phyloP scores from a whole-genome alignment of 2,797 vertebrate genomes.

The Novumbra hubbsi region DNA sequence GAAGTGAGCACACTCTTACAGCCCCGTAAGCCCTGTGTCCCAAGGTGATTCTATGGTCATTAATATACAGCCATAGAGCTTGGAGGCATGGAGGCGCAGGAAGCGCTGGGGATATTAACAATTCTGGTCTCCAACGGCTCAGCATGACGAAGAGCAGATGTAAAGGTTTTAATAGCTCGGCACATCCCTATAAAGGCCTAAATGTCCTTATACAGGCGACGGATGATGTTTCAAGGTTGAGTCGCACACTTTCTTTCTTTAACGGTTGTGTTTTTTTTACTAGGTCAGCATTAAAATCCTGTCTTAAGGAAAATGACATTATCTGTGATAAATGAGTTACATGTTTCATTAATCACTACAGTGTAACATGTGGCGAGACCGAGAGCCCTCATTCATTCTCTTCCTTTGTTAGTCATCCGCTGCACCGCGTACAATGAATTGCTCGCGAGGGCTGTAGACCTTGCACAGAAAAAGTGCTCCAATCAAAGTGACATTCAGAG shows the following conservation, averaged over 20 bases:
- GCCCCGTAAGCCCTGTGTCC: neutral
- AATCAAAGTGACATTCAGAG: conserved; percentile 61
- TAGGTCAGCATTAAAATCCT: conserved; percentile 61
- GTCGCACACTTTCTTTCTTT: neutral
- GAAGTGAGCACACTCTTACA: neutral
- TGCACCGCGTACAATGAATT: conserved; percentile 49
- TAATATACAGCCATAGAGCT: neutral
- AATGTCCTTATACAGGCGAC: neutral
- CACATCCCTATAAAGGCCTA: conserved; percentile 34
- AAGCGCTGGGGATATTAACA: conserved; percentile 17
- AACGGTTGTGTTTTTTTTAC: neutral
- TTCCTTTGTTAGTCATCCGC: conserved; percentile 60
- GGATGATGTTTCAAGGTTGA: conserved; percentile 48
- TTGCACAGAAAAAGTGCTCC: conserved; percentile 25
- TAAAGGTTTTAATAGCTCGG: conserved; percentile 66
- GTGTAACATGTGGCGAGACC: conserved; percentile 40
- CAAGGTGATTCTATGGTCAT: neutral
- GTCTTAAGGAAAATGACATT: conserved; percentile 67
- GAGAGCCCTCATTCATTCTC: conserved; percentile 18
- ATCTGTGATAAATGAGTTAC: conserved; percentile 71
- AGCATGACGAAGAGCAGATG: conserved; percentile 34
- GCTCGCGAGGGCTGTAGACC: conserved; percentile 34
- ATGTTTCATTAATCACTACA: conserved; percentile 69
- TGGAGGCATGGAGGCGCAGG: too few relatives aligned
- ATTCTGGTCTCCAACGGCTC: conserved; percentile 23